phyloP scores from a whole-genome alignment of 2,888 invertebrate species.

The Panorpa germanica region DNA sequence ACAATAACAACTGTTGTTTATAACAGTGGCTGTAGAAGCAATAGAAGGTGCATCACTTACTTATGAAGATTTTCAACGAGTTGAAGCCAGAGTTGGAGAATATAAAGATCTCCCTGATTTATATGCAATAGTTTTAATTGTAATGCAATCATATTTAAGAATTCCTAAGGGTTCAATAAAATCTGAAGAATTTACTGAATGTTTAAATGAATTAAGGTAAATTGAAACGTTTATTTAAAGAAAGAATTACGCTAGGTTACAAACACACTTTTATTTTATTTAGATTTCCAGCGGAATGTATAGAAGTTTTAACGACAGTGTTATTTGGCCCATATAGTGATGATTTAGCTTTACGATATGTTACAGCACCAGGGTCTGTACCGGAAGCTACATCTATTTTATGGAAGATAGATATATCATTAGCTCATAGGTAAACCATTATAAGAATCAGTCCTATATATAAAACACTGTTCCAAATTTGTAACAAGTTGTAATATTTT shows the following conservation, averaged over 20 bases:
- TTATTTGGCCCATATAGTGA: slow-evolving; percentile 28
- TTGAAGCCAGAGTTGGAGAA: too few relatives aligned
- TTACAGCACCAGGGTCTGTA: slow-evolving; percentile 23
- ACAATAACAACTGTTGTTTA: too few relatives aligned
- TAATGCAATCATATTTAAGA: slow-evolving; percentile 27
- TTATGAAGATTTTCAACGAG: too few relatives aligned
- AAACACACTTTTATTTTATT: slow-evolving; percentile 9
- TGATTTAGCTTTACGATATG: slow-evolving; percentile 20
- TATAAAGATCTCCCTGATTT: slow-evolving; percentile 29
- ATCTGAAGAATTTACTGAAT: slow-evolving; percentile 26
- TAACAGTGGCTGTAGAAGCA: too few relatives aligned
- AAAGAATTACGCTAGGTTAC: slow-evolving; percentile 1
- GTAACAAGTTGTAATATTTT: slow-evolving; percentile 10
- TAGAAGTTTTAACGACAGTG: slow-evolving; percentile 29
- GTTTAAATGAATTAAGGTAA: slow-evolving; percentile 26
- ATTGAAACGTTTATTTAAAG: slow-evolving; percentile 7
- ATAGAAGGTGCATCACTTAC: too few relatives aligned
- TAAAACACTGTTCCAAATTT: slow-evolving; percentile 1
- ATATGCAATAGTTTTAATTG: slow-evolving; percentile 26
- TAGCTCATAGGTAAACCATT: slow-evolving; percentile 26
- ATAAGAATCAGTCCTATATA: slow-evolving; percentile 2
- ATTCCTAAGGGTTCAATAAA: slow-evolving; percentile 25
- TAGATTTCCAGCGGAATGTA: slow-evolving; percentile 27
- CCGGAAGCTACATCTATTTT: slow-evolving; percentile 23
- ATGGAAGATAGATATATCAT: slow-evolving; percentile 31